These are phyloP conservation scores for Parazoanthus darwini DNA, from an alignment of 92 coral and sea anemone species.

Conservation along the genomic window DNA sequence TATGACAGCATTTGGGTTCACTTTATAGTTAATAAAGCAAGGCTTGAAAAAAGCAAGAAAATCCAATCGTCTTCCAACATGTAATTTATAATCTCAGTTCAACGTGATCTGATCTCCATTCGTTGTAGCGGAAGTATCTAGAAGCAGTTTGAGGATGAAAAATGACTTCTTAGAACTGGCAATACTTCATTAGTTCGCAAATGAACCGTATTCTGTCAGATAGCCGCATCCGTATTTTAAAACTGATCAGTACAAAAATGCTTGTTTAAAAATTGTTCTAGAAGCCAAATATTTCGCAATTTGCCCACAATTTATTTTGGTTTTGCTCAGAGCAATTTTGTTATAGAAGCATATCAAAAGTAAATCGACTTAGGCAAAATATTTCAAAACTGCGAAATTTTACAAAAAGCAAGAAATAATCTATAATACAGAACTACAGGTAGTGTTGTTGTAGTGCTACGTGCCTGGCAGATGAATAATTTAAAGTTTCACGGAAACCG, in stretches of 20 bases:
- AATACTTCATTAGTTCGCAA: neutral
- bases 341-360: neutral
- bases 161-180: conserved; percentile 10
- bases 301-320: neutral
- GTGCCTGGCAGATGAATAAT: no score
- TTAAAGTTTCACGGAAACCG: no score
- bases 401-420: neutral
- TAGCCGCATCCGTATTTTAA: conserved; percentile 4
- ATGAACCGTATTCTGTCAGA: neutral
- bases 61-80: neutral
- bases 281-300: neutral
- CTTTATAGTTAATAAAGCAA: neutral
- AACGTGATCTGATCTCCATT: neutral
- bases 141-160: neutral
- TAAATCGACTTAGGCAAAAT: neutral
- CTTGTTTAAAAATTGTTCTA: neutral
- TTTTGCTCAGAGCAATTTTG: neutral
- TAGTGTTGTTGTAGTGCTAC: neutral
- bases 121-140: neutral
- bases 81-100: neutral
- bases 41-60: neutral
- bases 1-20: neutral
- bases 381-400: neutral
- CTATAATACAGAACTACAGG: neutral
- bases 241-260: neutral